Evolutionary conservation across 2,797 vertebrate genomes (phyloP).

Genomic region (Clarias laeviceps): DNA sequence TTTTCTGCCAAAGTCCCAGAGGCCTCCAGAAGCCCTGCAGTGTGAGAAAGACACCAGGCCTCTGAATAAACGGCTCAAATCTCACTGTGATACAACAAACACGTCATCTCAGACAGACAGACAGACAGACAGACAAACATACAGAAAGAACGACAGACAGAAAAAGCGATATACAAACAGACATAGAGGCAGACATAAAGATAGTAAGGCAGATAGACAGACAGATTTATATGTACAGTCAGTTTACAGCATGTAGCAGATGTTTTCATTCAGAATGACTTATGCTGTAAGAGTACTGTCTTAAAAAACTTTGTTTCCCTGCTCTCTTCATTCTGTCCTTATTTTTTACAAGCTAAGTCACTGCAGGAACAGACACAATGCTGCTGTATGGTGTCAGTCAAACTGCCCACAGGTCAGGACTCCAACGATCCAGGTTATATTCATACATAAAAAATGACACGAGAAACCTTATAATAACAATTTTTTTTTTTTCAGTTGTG

Average conservation of each 20-base stretch:
- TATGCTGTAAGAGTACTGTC: not conserved
- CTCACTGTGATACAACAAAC: slow-evolving; percentile 34
- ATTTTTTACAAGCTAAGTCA: not conserved
- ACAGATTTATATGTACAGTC: not conserved
- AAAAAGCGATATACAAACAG: not conserved
- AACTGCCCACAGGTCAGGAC: too few species aligned
- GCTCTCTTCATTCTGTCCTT: slow-evolving; percentile 1
- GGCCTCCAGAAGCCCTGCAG: slow-evolving; percentile 65
- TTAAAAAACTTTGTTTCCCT: not conserved
- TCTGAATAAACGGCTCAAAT: slow-evolving; percentile 35
- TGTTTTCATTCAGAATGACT: not conserved
- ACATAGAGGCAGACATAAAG: not conserved
- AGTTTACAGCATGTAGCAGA: not conserved
- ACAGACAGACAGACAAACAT: not conserved
- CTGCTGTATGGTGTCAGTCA: not conserved
- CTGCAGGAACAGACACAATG: not conserved
- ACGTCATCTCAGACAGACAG: slow-evolving; percentile 16
- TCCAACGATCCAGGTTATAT: not conserved
- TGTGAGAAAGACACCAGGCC: slow-evolving; percentile 72
- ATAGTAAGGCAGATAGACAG: not conserved
- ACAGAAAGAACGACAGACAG: not conserved
- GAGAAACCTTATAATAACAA: too few species aligned
- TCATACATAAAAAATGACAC: not conserved
- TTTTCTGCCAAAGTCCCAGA: slow-evolving; percentile 68
- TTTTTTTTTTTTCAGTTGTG: not conserved